Conservation (phyloP, 2,797 vertebrate species). For the Pagetopsis macropterus region DNA sequence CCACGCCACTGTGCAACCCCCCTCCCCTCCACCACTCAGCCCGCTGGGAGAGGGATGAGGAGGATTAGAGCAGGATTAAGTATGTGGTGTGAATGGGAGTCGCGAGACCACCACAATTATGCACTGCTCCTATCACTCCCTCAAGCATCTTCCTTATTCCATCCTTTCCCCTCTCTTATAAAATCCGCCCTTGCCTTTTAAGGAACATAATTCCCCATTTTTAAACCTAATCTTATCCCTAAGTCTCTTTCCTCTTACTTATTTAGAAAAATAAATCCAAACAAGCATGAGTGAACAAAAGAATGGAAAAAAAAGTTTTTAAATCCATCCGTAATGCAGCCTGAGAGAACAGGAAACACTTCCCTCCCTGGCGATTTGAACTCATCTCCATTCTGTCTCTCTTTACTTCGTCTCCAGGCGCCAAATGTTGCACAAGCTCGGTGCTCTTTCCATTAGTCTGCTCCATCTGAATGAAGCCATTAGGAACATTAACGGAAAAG, state of each 20-base stretch:
- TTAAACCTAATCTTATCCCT: neutral
- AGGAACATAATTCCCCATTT: neutral
- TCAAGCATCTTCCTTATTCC: neutral
- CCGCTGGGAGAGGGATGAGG: constrained; percentile 53
- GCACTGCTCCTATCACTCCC: constrained; percentile 32
- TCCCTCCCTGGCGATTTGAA: neutral
- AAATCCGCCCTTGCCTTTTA: neutral
- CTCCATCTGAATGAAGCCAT: neutral
- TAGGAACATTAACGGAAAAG: neutral
- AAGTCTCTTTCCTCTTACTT: neutral
- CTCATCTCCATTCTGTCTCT: neutral
- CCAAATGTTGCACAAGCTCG: neutral
- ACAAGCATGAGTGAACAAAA: too few relatives aligned
- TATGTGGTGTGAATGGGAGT: constrained; percentile 68
- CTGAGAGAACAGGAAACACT: neutral
- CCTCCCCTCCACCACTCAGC: neutral
- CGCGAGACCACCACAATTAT: constrained; percentile 65
- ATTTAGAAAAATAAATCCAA: neutral
- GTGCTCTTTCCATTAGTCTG: neutral
- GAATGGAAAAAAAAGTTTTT: too few relatives aligned
- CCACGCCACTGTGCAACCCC: neutral
- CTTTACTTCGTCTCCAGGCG: neutral
- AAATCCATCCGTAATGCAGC: neutral
- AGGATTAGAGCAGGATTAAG: constrained; percentile 69
- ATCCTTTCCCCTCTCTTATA: neutral